phyloP scores from a whole-genome alignment of 2,113 vertebrate species.

The Fulmarus glacialis region DNA sequence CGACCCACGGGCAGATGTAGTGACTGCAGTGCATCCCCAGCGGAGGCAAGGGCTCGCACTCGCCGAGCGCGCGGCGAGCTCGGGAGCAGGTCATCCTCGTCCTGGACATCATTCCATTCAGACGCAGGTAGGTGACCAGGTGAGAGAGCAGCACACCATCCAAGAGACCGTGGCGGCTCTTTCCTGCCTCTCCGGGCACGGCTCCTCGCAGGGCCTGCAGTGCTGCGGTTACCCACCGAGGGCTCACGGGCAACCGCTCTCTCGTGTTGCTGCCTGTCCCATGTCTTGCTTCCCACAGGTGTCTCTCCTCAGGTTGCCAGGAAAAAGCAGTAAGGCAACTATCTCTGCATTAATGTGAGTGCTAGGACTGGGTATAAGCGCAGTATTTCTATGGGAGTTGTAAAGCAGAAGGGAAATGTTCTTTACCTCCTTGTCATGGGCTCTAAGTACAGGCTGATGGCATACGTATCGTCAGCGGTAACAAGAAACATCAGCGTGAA shows the following conservation, averaged over 20 bases:
- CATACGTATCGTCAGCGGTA: accelerated
- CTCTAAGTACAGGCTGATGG: background rate
- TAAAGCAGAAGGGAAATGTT: background rate
- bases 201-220: background rate
- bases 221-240: accelerated
- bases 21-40: background rate
- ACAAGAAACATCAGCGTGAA: background rate
- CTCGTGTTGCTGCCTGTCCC: accelerated
- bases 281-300: background rate
- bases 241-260: accelerated
- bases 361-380: background rate
- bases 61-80: accelerated
- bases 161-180: background rate
- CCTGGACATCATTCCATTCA: background rate
- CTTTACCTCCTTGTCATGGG: background rate
- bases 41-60: background rate
- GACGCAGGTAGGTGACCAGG: background rate
- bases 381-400: background rate
- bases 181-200: background rate
- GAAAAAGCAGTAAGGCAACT: background rate
- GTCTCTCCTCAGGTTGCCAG: background rate
- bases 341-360: accelerated
- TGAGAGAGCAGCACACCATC: background rate
- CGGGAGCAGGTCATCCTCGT: background rate
- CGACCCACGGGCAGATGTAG: accelerated